Evolutionary conservation across 2,113 vertebrate genomes (phyloP).

Genomic region (Calidris pugnax): DNA sequence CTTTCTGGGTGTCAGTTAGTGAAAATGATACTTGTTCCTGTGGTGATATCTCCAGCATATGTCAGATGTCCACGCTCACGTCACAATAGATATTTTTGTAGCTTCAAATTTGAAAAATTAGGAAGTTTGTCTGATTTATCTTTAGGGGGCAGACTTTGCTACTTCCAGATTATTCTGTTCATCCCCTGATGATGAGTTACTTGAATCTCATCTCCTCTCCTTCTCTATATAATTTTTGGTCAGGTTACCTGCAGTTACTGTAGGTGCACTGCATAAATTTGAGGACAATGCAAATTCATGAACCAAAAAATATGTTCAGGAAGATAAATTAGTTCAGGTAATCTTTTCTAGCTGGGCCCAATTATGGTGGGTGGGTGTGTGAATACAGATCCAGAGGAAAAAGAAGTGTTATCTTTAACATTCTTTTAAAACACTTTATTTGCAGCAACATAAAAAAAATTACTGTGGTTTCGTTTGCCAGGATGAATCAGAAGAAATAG

Average conservation of each 20-base stretch:
- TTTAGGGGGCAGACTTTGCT: neutral
- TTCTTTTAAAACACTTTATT: neutral
- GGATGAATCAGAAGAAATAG: neutral
- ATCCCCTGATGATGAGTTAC: neutral
- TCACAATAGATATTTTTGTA: neutral
- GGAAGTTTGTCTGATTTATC: neutral
- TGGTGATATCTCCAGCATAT: neutral
- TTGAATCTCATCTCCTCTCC: neutral
- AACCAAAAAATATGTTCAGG: neutral
- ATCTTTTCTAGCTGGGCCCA: neutral
- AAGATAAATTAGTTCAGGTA: neutral
- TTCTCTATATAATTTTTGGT: neutral
- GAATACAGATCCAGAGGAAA: neutral
- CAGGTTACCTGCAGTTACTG: neutral
- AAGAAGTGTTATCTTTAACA: neutral
- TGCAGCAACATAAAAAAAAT: neutral
- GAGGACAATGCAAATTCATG: neutral
- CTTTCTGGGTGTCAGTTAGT: neutral
- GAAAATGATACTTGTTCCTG: neutral
- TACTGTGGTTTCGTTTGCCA: neutral
- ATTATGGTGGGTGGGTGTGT: fast-evolving
- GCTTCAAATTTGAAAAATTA: neutral
- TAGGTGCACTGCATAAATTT: neutral
- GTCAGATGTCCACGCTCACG: neutral
- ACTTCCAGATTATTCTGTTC: neutral